Conservation (phyloP, 2,113 vertebrate genomes). For the Turdus rufiventris region DNA sequence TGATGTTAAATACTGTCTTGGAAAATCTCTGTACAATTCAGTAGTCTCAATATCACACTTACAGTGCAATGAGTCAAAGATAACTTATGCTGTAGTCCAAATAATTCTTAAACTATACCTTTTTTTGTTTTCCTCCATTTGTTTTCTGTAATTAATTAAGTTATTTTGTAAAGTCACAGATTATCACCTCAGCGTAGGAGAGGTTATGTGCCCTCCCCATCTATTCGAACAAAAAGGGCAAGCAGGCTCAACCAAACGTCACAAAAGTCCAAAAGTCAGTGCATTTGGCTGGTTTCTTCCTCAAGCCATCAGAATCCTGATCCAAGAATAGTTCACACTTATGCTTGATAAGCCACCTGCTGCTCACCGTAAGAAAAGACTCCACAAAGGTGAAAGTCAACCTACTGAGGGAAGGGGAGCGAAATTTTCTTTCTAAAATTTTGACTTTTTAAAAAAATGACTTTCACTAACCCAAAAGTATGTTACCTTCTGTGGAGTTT, state of each 20-base stretch:
- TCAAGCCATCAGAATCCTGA: not conserved
- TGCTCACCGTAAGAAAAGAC: not conserved
- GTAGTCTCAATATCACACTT: not conserved
- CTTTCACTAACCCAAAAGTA: not conserved
- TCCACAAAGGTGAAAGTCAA: not conserved
- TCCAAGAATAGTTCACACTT: not conserved
- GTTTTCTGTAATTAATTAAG: not conserved
- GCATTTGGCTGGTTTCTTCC: not conserved
- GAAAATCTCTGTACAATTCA: not conserved
- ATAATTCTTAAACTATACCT: not conserved
- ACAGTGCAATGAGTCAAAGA: not conserved
- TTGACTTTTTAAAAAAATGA: not conserved
- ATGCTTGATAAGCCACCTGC: not conserved
- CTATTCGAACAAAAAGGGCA: not conserved
- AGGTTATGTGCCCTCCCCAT: not conserved
- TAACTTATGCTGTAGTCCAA: not conserved
- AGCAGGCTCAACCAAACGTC: not conserved
- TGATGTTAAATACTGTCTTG: not conserved
- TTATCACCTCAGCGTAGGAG: rapidly evolving
- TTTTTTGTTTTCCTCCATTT: not conserved
- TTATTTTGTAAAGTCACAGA: not conserved
- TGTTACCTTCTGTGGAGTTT: not conserved
- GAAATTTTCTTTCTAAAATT: not conserved
- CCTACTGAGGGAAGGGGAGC: not conserved
- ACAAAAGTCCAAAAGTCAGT: not conserved